A percentile compares a stretch with the other conserved stretches of the same genome.
Conservation (phyloP, 1,140 invertebrate genomes). For the Drosophila mauritiana region DNA sequence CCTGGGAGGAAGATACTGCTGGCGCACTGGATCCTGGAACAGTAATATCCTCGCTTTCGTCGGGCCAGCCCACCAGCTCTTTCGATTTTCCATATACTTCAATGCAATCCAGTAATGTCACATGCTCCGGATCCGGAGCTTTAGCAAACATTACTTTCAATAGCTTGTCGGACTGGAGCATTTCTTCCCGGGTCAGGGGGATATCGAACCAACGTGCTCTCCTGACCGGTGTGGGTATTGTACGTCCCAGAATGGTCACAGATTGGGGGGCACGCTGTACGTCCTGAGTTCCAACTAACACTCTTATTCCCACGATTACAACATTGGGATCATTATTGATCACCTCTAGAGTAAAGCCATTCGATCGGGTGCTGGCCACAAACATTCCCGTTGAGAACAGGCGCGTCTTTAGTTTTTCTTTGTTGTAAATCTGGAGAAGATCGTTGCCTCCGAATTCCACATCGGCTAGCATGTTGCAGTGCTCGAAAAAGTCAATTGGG, state of each 20-base stretch:
- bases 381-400: conserved; percentile 96
- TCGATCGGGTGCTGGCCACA: conserved; percentile 94
- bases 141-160: conserved; percentile 95
- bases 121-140: conserved; percentile 94
- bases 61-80: conserved; percentile 98
- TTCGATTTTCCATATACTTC: conserved; percentile 97
- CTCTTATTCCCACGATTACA: conserved; percentile 94
- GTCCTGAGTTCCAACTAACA: conserved; percentile 95
- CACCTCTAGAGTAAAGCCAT: conserved; percentile 95
- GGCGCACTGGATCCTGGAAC: conserved; percentile 13
- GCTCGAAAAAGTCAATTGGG: conserved; percentile 98
- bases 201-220: conserved; percentile 97
- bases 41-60: conserved; percentile 94
- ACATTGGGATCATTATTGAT: conserved; percentile 94
- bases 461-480: conserved; percentile 95
- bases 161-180: conserved; percentile 96
- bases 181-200: conserved; percentile 97
- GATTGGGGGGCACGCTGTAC: conserved; percentile 91
- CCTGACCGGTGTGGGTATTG: conserved; percentile 90
- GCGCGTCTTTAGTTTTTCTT: conserved; percentile 96
- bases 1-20: conserved; percentile 12
- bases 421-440: conserved; percentile 97
- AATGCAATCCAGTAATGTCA: conserved; percentile 97
- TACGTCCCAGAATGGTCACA: conserved; percentile 91
- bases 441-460: conserved; percentile 98